phyloP scores from a whole-genome alignment of 2,113 vertebrate genomes.

The Mellivora capensis region DNA sequence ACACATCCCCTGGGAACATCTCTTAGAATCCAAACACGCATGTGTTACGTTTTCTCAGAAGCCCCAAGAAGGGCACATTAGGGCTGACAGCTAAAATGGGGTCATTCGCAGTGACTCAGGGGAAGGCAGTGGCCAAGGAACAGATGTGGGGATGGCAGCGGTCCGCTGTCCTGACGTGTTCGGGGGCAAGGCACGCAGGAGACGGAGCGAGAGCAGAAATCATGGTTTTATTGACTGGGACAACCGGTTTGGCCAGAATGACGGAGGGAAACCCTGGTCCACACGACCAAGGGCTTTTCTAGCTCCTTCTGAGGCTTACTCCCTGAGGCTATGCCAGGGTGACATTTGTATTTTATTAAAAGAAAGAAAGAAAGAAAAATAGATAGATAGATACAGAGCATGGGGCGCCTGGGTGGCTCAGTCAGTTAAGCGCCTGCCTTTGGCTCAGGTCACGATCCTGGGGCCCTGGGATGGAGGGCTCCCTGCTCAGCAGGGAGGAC shows the following conservation, averaged over 20 bases:
- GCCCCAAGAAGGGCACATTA: background rate
- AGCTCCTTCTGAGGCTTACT: background rate
- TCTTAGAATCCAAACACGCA: accelerated
- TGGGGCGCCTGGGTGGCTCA: too few species aligned
- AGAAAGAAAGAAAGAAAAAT: too few species aligned
- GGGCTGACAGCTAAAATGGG: background rate
- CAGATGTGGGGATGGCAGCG: accelerated
- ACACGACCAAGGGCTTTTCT: background rate
- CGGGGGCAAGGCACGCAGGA: accelerated
- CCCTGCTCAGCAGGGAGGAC: too few species aligned
- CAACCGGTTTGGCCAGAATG: background rate
- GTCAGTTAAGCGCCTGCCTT: too few species aligned
- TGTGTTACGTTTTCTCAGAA: background rate
- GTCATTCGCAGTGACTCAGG: background rate
- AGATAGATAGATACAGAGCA: background rate
- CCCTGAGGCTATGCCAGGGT: background rate
- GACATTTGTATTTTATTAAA: too few species aligned
- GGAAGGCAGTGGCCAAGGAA: accelerated
- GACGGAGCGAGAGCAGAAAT: accelerated
- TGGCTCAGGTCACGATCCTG: too few species aligned
- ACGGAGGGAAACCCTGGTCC: background rate
- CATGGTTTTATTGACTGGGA: background rate
- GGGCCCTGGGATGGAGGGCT: too few species aligned
- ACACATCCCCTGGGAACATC: background rate
- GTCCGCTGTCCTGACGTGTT: accelerated